Conservation (phyloP, 2,113 vertebrate species). For the Coptodon rendalli region DNA sequence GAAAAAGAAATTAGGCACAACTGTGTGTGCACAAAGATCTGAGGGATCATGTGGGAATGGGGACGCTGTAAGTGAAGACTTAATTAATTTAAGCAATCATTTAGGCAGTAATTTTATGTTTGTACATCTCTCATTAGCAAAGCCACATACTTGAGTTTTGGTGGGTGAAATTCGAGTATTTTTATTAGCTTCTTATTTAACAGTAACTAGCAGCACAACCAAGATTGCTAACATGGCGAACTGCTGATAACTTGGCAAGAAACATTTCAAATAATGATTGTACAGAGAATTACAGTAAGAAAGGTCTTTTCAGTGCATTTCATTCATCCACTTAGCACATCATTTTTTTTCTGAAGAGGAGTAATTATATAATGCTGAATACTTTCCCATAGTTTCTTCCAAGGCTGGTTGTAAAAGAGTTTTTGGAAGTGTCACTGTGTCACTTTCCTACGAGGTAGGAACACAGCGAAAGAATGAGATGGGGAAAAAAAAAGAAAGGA, state of each 20-base stretch:
- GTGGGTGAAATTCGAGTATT: rapidly evolving
- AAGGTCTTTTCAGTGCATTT: neutral
- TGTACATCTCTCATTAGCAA: neutral
- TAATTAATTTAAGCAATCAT: rapidly evolving
- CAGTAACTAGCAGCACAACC: neutral
- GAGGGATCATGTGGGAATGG: neutral
- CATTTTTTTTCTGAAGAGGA: neutral
- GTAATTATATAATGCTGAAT: neutral
- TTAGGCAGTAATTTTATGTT: neutral
- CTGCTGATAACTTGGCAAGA: neutral
- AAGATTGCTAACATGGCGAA: neutral
- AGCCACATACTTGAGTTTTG: rapidly evolving
- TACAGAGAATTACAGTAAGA: neutral
- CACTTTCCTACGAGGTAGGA: neutral
- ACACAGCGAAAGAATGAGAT: neutral
- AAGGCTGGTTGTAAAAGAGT: neutral
- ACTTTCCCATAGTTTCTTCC: neutral
- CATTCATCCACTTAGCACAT: neutral
- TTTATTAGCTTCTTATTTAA: neutral
- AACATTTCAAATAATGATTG: neutral
- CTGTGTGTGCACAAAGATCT: neutral
- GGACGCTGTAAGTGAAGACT: neutral
- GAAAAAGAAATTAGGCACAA: neutral
- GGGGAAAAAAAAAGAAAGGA: neutral
- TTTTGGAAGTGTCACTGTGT: neutral